These are phyloP conservation scores for Sardinella longiceps DNA, from an alignment of 2,797 vertebrate species.

Conservation along the genomic window DNA sequence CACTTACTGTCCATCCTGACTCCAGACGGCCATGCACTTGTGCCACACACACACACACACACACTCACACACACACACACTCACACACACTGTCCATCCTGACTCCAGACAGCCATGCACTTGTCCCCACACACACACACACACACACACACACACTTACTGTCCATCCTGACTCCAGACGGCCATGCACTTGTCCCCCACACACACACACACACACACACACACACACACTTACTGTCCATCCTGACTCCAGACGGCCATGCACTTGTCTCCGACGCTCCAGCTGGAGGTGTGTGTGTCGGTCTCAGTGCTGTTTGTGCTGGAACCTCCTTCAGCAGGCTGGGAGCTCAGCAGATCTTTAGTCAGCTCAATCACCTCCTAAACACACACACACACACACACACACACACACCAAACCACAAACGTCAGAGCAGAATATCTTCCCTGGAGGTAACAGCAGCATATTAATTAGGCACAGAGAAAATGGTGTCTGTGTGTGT, in stretches of 20 bases:
- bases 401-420: conserved; percentile 1
- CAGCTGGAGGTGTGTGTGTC: conserved; percentile 81
- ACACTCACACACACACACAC: too few relatives aligned
- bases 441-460: too few relatives aligned
- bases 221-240: conserved; percentile 92
- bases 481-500: not conserved
- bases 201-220: conserved; percentile 44
- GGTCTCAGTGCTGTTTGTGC: conserved; percentile 78
- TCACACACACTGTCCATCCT: too few relatives aligned
- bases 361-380: conserved; percentile 99
- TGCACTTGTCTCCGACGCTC: conserved; percentile 93
- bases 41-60: conserved; percentile 61
- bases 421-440: not conserved
- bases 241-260: conserved; percentile 94
- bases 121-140: not conserved
- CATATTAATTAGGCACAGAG: not conserved
- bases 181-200: conserved; percentile 85
- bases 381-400: conserved; percentile 48
- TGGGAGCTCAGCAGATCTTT: conserved; percentile 95
- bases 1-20: conserved; percentile 85
- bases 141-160: too few relatives aligned
- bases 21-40: conserved; percentile 92
- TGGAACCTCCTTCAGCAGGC: conserved; percentile 83
- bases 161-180: conserved; percentile 95
- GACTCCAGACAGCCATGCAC: too few relatives aligned